Conservation (phyloP, 2,888 invertebrate species). For the Didymodactylos carnosus region DNA sequence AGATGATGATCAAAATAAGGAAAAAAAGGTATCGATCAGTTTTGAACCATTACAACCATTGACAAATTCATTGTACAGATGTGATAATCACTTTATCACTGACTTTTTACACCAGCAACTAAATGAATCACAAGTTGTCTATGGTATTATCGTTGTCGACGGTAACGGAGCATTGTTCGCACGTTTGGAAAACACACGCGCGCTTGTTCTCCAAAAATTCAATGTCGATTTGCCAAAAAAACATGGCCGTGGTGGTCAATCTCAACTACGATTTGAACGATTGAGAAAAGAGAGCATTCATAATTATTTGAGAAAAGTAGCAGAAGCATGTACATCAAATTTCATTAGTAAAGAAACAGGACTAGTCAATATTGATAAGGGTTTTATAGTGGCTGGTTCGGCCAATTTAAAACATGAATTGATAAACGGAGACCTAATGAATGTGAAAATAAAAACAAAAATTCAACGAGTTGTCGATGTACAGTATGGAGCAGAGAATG, state of each 20-base stretch:
- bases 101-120: constrained; percentile 65
- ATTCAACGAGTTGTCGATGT: neutral
- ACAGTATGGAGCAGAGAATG: constrained; percentile 2
- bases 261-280: constrained; percentile 14
- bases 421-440: constrained; percentile 10
- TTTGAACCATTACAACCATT: constrained; percentile 99
- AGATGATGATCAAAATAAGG: constrained; percentile 97
- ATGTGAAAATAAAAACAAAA: neutral
- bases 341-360: constrained; percentile 8
- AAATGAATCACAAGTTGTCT: constrained; percentile 85
- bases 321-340: neutral
- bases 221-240: constrained; percentile 97
- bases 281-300: constrained; percentile 12
- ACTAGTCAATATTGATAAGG: constrained; percentile 2
- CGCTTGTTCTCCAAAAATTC: constrained; percentile 82
- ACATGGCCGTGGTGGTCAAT: constrained; percentile 47
- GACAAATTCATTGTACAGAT: constrained; percentile 92
- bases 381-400: constrained; percentile 13
- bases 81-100: constrained; percentile 73
- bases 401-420: constrained; percentile 15
- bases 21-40: constrained; percentile 99
- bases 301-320: constrained; percentile 15
- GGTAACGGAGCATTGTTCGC: constrained; percentile 98
- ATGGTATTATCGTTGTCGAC: constrained; percentile 99
- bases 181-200: constrained; percentile 51